These are phyloP conservation scores for fruit fly (Drosophila melanogaster) DNA, from an alignment of 1,140 invertebrate species.

Conservation along the genomic window Release_6_plus_ISO1_MT NC_004354.4:7974001-7974500, in stretches of 20 bases:
- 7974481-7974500: background rate
- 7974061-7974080: background rate
- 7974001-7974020: constrained; percentile 11
- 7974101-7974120: background rate
- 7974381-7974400: constrained; percentile 8
- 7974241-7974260: background rate
- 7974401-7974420: constrained; percentile 6
- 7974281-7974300: too few species aligned
- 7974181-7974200: background rate
- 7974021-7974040: constrained; percentile 6
- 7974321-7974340: too few species aligned
- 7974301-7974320: too few species aligned
- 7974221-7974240: background rate
- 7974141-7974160: too few species aligned
- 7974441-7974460: constrained; percentile 16
- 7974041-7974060: background rate
- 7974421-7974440: constrained; percentile 26
- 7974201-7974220: background rate
- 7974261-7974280: background rate
- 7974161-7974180: background rate
- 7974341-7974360: background rate
- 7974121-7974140: too few species aligned
- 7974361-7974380: constrained; percentile 4
- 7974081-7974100: background rate
- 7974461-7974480: background rate